Conservation (phyloP, 2,888 invertebrate species). For the Melanchra persicariae region DNA sequence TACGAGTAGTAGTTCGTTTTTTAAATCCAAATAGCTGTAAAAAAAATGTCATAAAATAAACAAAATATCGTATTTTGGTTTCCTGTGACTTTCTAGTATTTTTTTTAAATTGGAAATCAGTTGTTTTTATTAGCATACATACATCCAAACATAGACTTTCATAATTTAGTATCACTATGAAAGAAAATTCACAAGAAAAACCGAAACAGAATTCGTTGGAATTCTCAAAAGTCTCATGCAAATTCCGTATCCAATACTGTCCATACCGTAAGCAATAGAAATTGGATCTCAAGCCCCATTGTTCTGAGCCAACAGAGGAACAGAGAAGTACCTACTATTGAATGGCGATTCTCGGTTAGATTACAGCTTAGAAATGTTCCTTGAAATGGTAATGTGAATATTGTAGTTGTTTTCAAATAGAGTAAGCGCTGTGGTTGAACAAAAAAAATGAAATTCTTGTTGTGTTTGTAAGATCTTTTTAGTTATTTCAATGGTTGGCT, state of each 20-base stretch:
- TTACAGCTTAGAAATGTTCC: background rate
- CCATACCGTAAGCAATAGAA: constrained; percentile 17
- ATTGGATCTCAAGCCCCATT: constrained; percentile 20
- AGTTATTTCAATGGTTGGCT: too few relatives aligned
- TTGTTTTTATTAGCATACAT: too few relatives aligned
- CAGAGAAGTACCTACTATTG: constrained; percentile 15
- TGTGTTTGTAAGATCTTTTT: too few relatives aligned
- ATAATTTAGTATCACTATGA: background rate
- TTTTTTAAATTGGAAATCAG: too few relatives aligned
- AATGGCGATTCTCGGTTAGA: background rate
- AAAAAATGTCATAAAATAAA: too few relatives aligned
- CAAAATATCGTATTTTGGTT: too few relatives aligned
- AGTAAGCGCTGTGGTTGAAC: background rate
- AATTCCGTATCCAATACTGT: background rate
- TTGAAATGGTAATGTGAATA: background rate
- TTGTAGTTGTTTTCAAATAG: background rate
- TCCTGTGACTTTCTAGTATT: too few relatives aligned
- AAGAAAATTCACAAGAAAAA: background rate
- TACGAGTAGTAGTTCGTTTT: too few relatives aligned
- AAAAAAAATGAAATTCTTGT: too few relatives aligned
- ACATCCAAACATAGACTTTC: background rate
- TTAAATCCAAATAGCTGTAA: too few relatives aligned
- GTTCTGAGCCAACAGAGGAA: background rate
- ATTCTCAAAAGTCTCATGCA: background rate
- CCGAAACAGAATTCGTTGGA: too few relatives aligned